phyloP scores from a whole-genome alignment of 1,140 invertebrate species.

The Bombus waltoni region DNA sequence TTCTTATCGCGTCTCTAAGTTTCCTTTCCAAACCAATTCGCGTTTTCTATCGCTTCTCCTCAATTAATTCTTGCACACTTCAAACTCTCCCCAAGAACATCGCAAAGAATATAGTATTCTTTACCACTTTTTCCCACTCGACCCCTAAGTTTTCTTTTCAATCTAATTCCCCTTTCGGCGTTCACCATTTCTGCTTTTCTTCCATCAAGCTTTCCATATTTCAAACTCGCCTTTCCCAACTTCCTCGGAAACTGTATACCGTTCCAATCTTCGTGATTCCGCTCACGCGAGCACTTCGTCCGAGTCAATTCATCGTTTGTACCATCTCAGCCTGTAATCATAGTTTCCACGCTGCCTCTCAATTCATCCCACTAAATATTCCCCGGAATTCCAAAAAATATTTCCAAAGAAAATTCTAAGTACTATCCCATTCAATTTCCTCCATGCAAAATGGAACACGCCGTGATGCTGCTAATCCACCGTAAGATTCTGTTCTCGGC shows the following conservation, averaged over 20 bases:
- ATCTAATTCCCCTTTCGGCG: not conserved
- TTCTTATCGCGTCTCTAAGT: no score
- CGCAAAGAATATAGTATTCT: not conserved
- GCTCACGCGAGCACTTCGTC: no score
- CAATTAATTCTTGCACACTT: not conserved
- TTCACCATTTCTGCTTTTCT: not conserved
- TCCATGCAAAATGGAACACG: no score
- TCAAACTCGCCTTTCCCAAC: not conserved
- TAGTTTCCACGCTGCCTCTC: no score
- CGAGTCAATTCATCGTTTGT: no score
- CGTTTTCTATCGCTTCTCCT: not conserved
- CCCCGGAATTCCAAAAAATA: not conserved
- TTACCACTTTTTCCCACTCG: not conserved
- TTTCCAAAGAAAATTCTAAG: not conserved
- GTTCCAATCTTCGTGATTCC: no score
- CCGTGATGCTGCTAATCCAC: not conserved
- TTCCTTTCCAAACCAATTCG: no score
- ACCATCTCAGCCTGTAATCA: no score
- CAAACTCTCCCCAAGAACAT: not conserved
- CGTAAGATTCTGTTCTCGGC: not conserved
- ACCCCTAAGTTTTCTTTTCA: not conserved
- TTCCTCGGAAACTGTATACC: not conserved
- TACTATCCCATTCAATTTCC: not conserved
- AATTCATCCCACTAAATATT: no score
- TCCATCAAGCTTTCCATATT: not conserved